Percentiles rank a stretch among this genome's conserved stretches.
Evolutionary conservation across 2,888 invertebrate species (phyloP).

Genomic region (Drosophila kambysellisi): DNA sequence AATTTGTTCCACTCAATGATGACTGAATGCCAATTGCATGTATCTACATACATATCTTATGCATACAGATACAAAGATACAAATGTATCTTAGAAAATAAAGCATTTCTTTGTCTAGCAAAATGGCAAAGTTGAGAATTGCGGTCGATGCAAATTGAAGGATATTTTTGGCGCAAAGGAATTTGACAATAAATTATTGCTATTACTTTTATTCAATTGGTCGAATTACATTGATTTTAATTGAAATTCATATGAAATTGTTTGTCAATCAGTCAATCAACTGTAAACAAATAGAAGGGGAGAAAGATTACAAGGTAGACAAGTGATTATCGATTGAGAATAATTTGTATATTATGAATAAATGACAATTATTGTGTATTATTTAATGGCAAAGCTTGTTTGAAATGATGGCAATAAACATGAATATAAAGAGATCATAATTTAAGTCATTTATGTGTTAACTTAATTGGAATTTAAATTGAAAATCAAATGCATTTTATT

Average conservation of each 20-base stretch:
- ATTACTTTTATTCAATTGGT: constrained; percentile 1
- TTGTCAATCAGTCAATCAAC: background rate
- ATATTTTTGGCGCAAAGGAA: background rate
- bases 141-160: constrained; percentile 23
- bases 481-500: background rate
- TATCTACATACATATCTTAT: constrained; percentile 1
- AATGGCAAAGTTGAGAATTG: constrained; percentile 8
- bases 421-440: background rate
- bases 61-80: background rate
- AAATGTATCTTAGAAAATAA: constrained; percentile 32
- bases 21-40: constrained; percentile 19
- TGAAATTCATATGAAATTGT: background rate
- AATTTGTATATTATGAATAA: background rate
- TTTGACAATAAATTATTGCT: background rate
- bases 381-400: background rate
- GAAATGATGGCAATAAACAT: background rate
- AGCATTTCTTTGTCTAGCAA: constrained; percentile 13
- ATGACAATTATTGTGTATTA: background rate
- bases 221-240: background rate
- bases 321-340: background rate
- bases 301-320: background rate
- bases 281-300: background rate
- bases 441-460: background rate
- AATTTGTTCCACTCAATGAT: constrained; percentile 50
- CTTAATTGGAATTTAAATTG: background rate